These are phyloP conservation scores for Xestoiulus laeticollis DNA, from an alignment of 2,888 invertebrate species.

Conservation along the genomic window DNA sequence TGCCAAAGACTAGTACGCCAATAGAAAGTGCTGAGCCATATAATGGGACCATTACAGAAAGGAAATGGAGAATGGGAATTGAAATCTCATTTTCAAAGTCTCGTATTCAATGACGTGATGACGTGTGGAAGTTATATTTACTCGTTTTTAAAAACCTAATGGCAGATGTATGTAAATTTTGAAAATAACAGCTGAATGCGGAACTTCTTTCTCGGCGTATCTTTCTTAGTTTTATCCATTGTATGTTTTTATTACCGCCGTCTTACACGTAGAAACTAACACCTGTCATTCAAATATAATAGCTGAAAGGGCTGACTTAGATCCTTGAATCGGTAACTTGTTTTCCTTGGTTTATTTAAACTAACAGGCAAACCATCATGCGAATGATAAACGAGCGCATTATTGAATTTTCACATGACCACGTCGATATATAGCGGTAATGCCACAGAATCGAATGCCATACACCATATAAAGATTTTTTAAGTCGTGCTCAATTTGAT, in stretches of 20 bases:
- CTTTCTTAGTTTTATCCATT: not conserved
- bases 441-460: not conserved
- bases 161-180: too few relatives aligned
- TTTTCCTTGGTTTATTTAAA: slow-evolving; percentile 8
- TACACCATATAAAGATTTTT: not conserved
- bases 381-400: not conserved
- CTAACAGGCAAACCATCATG: not conserved
- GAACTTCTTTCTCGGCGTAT: too few relatives aligned
- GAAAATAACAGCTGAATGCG: too few relatives aligned
- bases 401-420: slow-evolving; percentile 12
- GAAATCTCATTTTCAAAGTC: too few relatives aligned
- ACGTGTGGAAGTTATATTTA: too few relatives aligned
- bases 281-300: slow-evolving; percentile 32
- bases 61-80: too few relatives aligned
- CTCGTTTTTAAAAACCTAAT: too few relatives aligned
- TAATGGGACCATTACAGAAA: too few relatives aligned
- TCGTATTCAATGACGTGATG: too few relatives aligned
- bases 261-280: not conserved
- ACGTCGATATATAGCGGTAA: not conserved
- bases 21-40: too few relatives aligned
- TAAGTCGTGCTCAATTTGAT: not conserved
- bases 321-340: not conserved
- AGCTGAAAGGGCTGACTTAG: slow-evolving; percentile 24
- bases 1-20: too few relatives aligned
- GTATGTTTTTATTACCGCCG: not conserved